Conservation (phyloP, 2,113 vertebrate genomes). For the Chaenocephalus aceratus region DNA sequence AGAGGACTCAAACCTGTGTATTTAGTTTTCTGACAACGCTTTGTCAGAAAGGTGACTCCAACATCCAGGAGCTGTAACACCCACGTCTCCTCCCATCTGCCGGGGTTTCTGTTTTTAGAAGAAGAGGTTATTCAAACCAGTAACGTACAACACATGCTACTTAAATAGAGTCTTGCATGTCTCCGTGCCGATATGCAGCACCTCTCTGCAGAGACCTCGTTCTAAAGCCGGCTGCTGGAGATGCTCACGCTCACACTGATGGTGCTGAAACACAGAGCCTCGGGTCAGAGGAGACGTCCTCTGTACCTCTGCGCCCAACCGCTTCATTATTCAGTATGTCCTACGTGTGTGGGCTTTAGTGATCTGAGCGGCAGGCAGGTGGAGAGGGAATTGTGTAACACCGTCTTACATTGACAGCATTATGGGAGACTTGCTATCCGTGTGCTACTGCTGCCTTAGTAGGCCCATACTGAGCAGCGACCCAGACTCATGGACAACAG, state of each 20-base stretch:
- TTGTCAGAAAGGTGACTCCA: no score
- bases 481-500: no score
- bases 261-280: constrained; percentile 53
- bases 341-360: constrained; percentile 15
- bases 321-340: constrained; percentile 53
- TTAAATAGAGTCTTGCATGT: background rate
- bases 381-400: background rate
- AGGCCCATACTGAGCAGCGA: no score
- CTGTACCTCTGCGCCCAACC: constrained; percentile 41
- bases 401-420: no score
- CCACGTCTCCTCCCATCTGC: no score
- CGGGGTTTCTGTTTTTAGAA: background rate
- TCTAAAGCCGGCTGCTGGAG: constrained; percentile 18
- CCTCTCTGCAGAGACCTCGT: constrained; percentile 9
- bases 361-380: background rate
- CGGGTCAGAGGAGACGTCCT: constrained; percentile 64
- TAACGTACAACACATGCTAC: background rate
- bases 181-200: background rate
- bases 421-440: no score
- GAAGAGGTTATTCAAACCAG: background rate
- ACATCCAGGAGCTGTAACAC: no score
- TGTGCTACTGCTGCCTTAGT: no score
- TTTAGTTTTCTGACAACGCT: no score
- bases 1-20: no score
- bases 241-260: constrained; percentile 24